Evolutionary conservation across 92 coral and sea anemone species (phyloP).

Genomic region (Actinernus sp.): DNA sequence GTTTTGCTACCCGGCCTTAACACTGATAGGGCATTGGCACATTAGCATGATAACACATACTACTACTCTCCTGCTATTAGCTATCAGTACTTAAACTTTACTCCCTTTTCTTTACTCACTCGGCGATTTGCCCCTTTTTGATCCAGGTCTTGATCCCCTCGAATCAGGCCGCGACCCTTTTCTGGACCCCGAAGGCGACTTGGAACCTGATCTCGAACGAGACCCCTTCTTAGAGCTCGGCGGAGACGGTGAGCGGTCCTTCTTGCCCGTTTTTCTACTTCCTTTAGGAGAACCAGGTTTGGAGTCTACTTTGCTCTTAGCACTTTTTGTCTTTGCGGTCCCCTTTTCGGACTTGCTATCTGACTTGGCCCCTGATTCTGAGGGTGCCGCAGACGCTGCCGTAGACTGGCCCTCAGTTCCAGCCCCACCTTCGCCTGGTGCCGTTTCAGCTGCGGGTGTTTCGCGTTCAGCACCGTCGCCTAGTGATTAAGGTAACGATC

Average conservation of each 20-base stretch:
- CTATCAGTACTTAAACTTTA: too few species aligned
- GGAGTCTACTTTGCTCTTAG: conserved; percentile 51
- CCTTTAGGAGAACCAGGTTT: conserved; percentile 90
- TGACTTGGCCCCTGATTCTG: conserved; percentile 76
- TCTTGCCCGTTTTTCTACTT: conserved; percentile 70
- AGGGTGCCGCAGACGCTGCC: conserved; percentile 64
- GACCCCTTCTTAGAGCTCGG: conserved; percentile 77
- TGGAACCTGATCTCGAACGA: conserved; percentile 75
- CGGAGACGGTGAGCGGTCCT: conserved; percentile 94
- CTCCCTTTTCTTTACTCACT: too few species aligned
- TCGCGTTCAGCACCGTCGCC: neutral
- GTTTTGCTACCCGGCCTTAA: too few species aligned
- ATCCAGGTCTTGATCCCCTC: conserved; percentile 85
- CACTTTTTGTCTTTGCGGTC: conserved; percentile 54
- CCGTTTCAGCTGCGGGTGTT: conserved; percentile 8
- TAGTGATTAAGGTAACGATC: too few species aligned
- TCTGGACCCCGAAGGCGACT: conserved; percentile 89
- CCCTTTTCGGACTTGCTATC: conserved; percentile 81
- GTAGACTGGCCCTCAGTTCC: conserved; percentile 27
- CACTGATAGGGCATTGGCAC: too few species aligned
- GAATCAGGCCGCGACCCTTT: conserved; percentile 92
- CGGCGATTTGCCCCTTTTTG: conserved; percentile 86
- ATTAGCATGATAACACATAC: too few species aligned
- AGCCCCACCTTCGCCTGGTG: conserved; percentile 16
- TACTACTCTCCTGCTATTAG: too few species aligned